Conservation (phyloP, 1,140 invertebrate genomes). For the Odontomachus brunneus region DNA sequence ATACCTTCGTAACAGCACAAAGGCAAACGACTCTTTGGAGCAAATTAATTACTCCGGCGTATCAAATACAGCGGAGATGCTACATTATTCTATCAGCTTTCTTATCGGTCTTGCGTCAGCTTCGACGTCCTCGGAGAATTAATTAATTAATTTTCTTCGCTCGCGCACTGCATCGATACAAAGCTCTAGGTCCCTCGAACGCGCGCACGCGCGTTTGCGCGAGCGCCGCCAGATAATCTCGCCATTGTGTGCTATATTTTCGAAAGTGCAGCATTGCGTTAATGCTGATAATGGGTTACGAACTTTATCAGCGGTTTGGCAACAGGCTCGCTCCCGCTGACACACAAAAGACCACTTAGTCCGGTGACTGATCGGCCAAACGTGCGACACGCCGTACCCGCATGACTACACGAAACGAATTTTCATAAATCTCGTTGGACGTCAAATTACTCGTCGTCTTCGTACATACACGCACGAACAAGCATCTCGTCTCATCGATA, state of each 20-base stretch:
- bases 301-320: conserved; percentile 57
- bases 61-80: conserved; percentile 56
- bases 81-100: conserved; percentile 60
- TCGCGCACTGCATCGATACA: conserved; percentile 52
- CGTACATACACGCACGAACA: background rate
- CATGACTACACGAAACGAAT: conserved; percentile 66
- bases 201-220: conserved; percentile 10
- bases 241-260: conserved; percentile 57
- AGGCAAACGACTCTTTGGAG: conserved; percentile 48
- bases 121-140: conserved; percentile 59
- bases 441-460: conserved; percentile 75
- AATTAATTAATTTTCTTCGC: conserved; percentile 63
- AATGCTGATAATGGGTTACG: conserved; percentile 58
- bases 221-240: conserved; percentile 47
- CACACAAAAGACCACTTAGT: conserved; percentile 70
- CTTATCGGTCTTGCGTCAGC: conserved; percentile 56
- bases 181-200: conserved; percentile 24
- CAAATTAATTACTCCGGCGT: conserved; percentile 59
- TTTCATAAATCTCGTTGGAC: conserved; percentile 78
- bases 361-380: conserved; percentile 30
- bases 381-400: conserved; percentile 49
- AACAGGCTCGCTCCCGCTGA: conserved; percentile 41
- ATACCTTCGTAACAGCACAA: conserved; percentile 44
- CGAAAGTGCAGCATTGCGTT: conserved; percentile 60
- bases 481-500: conserved; percentile 10